These are phyloP conservation scores for Hippasteria phrygiana DNA, from an alignment of 53 echinoderm and acorn worm genomes.

Conservation along the genomic window DNA sequence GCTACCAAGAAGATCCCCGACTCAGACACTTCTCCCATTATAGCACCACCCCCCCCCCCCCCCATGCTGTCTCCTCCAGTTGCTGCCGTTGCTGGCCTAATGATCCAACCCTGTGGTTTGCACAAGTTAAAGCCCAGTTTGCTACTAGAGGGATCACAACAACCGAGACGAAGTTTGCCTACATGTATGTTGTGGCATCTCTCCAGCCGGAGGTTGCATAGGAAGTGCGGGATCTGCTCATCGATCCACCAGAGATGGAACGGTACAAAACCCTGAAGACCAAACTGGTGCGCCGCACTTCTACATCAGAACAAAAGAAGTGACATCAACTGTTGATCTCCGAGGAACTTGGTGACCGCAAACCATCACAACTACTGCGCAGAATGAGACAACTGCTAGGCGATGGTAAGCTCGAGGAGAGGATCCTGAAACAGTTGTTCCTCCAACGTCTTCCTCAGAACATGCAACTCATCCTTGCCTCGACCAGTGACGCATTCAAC, in stretches of 20 bases:
- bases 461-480: conserved; percentile 44
- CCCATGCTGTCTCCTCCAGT: neutral
- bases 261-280: neutral
- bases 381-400: conserved; percentile 52
- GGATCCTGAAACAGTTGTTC: conserved; percentile 60
- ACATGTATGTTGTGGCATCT: conserved; percentile 24
- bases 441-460: conserved; percentile 53
- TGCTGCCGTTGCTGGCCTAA: conserved; percentile 53
- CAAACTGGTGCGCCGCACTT: neutral
- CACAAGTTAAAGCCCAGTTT: conserved; percentile 55
- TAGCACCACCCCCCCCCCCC: no score
- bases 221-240: conserved; percentile 50
- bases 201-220: conserved; percentile 44
- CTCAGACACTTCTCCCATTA: no score
- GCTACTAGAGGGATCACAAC: neutral
- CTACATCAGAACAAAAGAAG: conserved; percentile 11
- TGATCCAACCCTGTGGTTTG: conserved; percentile 62
- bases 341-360: conserved; percentile 60
- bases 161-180: conserved; percentile 23
- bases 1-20: no score
- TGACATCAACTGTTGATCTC: conserved; percentile 37
- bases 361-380: conserved; percentile 38
- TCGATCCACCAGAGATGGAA: neutral
- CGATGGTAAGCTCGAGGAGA: conserved; percentile 22
- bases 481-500: conserved; percentile 11